Base-by-base conservation (phyloP, 2,888 invertebrate species). In the Melinaea menophilus region DNA sequence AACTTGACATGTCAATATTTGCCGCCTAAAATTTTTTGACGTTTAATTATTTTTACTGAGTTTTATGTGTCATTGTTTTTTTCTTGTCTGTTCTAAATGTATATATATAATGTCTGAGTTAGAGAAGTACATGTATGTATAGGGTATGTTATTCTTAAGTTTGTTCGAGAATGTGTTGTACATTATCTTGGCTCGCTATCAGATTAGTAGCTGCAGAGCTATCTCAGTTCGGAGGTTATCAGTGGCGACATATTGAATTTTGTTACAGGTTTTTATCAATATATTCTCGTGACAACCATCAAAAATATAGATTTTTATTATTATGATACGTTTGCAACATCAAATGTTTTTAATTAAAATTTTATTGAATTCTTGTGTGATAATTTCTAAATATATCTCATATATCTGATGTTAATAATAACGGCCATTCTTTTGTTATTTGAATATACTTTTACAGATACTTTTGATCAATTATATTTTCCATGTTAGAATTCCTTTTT, bases 191-290 rank as follows among this genome's bases (percentile, higher is more conserved):
- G 46, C 48, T 45, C 31, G 41, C 45, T 67, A 69, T 70, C 69
- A 66, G 70, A 70, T 70, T 67, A 70, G 68, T 66, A 56, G 47
- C 48, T 31, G 12, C 35, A 31, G 58, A 63, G 68, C 66, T 71
- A 71, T 71, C 71, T 13, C 61, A 56, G 72, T 65, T 72, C 72
- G 64, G 45, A 61, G 60, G 69, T 68, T 72, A 71, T 71, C 72
- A 31, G 22, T 31, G n/a, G 51, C 33, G 51, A 61, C 65, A 62
- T 65, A 68, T 67, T 51, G 51, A 51, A 51, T 11, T 51, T 51
- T 31, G 51, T 51, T 67, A 62, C 47, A 67, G 61, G 56, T 58
- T 58, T 48, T 58, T 51, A 51, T 51, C 51, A 9, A n/a, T 31
- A 31, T 9, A 31, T 31, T 7, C 31, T 51, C 31, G 31, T 31